phyloP scores from a whole-genome alignment of 2,113 vertebrate species.

The Pseudolaguvia tuberculata region DNA sequence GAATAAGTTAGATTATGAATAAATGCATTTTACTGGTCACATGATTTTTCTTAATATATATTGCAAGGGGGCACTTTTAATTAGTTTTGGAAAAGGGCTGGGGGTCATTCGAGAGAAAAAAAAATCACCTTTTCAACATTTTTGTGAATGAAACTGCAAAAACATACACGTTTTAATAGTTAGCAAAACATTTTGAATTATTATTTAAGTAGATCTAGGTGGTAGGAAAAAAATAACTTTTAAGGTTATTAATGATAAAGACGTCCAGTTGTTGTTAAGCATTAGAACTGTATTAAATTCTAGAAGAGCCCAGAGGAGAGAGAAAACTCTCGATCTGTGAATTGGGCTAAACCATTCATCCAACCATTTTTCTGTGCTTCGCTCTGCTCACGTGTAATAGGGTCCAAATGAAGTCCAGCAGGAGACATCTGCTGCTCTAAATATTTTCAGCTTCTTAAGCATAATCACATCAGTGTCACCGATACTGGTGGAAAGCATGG shows the following conservation, averaged over 20 bases:
- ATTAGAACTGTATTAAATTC: background rate
- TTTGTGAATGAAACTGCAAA: background rate
- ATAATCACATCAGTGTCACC: slow-evolving; percentile 28
- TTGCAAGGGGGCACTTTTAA: too few relatives aligned
- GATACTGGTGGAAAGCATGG: slow-evolving; percentile 1
- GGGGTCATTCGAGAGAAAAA: too few relatives aligned
- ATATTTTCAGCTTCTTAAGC: slow-evolving; percentile 31
- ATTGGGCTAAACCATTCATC: slow-evolving; percentile 5
- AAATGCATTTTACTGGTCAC: too few relatives aligned
- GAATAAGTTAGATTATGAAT: too few relatives aligned
- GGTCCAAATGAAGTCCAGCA: slow-evolving; percentile 35
- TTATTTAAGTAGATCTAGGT: background rate
- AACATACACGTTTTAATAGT: background rate
- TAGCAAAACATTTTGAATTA: slow-evolving; percentile 3
- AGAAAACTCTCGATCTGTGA: background rate
- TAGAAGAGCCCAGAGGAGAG: background rate
- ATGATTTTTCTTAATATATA: too few relatives aligned
- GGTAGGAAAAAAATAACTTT: background rate
- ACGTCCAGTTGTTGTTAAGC: background rate
- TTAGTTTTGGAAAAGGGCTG: background rate
- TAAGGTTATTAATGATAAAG: background rate
- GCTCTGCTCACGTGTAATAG: slow-evolving; percentile 34
- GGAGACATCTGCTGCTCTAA: slow-evolving; percentile 43
- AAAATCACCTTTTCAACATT: too few relatives aligned
- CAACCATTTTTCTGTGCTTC: background rate